Evolutionary conservation across 2,113 vertebrate species (phyloP).

Genomic region (Muntiacus reevesi): DNA sequence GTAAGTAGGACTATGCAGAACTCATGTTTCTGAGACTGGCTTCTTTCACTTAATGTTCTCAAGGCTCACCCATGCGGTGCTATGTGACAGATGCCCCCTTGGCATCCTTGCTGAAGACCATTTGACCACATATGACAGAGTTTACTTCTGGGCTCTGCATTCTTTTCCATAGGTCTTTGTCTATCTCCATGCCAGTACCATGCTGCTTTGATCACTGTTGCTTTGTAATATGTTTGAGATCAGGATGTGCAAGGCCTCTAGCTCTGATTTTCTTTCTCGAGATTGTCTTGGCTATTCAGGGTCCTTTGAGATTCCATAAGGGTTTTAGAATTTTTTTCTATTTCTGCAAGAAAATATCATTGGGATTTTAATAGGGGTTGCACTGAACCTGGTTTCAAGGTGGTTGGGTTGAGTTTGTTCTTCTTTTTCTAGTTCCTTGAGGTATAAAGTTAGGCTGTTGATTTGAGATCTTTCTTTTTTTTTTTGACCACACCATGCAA

Average conservation of each 20-base stretch:
- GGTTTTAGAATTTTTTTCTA: neutral
- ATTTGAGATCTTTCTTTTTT: neutral
- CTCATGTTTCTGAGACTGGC: neutral
- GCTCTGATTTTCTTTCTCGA: neutral
- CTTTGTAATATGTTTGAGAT: neutral
- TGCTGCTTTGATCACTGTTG: too few relatives aligned
- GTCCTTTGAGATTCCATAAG: neutral
- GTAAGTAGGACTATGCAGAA: neutral
- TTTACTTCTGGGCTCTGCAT: neutral
- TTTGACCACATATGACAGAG: too few relatives aligned
- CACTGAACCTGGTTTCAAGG: neutral
- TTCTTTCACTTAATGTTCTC: neutral
- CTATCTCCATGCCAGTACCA: neutral
- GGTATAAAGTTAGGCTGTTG: neutral
- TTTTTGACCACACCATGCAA: neutral
- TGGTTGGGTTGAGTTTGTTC: neutral
- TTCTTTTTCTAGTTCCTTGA: neutral
- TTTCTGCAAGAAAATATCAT: neutral
- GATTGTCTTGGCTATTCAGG: neutral
- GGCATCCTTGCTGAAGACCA: neutral
- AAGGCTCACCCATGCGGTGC: neutral
- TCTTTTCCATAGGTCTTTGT: neutral
- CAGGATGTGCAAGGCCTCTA: neutral
- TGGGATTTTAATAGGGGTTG: neutral
- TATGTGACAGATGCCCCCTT: neutral